phyloP scores from a whole-genome alignment of 2,113 vertebrate species.

The Lethenteron reissneri region DNA sequence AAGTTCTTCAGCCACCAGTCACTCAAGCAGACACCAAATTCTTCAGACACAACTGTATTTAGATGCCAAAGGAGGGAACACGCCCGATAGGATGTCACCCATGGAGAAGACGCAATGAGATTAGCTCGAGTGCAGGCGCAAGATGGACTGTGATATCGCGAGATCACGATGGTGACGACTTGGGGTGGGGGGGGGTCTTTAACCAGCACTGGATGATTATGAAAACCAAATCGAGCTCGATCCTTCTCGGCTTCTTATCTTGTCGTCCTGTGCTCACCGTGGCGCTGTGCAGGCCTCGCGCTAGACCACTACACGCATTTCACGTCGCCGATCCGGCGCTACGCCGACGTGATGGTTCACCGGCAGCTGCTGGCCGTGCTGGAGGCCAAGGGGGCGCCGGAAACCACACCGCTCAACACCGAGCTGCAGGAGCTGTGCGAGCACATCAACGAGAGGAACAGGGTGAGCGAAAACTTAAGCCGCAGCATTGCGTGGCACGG shows the following conservation, averaged over 20 bases:
- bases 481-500: too few species aligned
- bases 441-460: slow-evolving; percentile 65
- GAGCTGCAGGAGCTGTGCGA: slow-evolving; percentile 51
- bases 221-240: neutral
- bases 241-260: neutral
- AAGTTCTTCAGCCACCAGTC: too few species aligned
- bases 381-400: slow-evolving; percentile 16
- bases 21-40: too few species aligned
- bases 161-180: neutral
- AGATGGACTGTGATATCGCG: neutral
- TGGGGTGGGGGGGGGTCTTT: neutral
- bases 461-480: slow-evolving; percentile 25
- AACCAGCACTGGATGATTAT: neutral
- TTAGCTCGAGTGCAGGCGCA: too few species aligned
- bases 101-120: too few species aligned
- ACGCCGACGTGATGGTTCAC: slow-evolving; percentile 66
- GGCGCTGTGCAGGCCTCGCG: slow-evolving; percentile 40
- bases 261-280: neutral
- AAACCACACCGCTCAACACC: slow-evolving; percentile 23
- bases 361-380: slow-evolving; percentile 44
- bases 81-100: too few species aligned
- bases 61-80: too few species aligned
- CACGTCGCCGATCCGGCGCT: slow-evolving; percentile 86
- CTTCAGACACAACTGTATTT: too few species aligned
- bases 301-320: slow-evolving; percentile 86